A percentile compares a stretch with the other conserved stretches of the same genome.
Evolutionary conservation across 2,888 invertebrate genomes (phyloP).

Genomic region (Drosophila anomalata): DNA sequence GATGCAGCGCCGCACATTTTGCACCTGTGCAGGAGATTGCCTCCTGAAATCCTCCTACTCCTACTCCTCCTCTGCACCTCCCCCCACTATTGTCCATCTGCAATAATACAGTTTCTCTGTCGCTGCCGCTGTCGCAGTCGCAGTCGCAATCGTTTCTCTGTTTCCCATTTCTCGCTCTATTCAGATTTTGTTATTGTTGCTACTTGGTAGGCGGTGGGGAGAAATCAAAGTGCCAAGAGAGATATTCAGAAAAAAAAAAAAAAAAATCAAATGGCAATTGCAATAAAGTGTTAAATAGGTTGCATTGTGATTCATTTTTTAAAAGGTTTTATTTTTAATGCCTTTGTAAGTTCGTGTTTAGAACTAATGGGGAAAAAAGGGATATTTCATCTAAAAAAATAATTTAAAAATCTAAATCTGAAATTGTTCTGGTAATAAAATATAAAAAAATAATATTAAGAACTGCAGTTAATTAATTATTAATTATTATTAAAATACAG

Average conservation of each 20-base stretch:
- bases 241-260: not conserved
- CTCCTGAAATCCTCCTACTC: not conserved
- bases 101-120: conserved; percentile 33
- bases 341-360: too few relatives aligned
- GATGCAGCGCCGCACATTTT: conserved; percentile 61
- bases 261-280: not conserved
- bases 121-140: not conserved
- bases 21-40: conserved; percentile 70
- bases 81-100: conserved; percentile 50
- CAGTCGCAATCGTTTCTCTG: conserved; percentile 22
- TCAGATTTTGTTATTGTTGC: conserved; percentile 52
- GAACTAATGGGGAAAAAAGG: too few relatives aligned
- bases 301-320: too few relatives aligned
- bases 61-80: conserved; percentile 23
- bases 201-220: not conserved
- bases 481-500: too few relatives aligned
- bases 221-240: not conserved
- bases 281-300: not conserved
- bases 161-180: conserved; percentile 39
- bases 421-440: too few relatives aligned
- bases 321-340: too few relatives aligned
- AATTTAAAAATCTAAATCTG: too few relatives aligned
- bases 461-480: too few relatives aligned
- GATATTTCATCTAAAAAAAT: too few relatives aligned
- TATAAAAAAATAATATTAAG: too few relatives aligned